phyloP scores from a whole-genome alignment of 2,113 vertebrate genomes.

The Oreochromis niloticus region DNA sequence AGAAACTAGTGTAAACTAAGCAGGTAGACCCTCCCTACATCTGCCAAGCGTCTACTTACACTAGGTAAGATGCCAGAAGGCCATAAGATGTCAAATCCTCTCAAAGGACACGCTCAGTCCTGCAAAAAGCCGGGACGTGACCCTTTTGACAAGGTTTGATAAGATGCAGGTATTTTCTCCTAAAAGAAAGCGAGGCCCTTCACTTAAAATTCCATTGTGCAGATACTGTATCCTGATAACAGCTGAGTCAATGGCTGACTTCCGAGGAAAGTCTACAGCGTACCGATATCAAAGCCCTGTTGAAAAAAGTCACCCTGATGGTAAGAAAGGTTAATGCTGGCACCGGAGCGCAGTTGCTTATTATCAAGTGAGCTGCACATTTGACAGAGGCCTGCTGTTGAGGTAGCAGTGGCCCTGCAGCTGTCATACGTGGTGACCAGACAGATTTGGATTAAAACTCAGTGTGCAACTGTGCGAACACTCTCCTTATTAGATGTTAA shows the following conservation, averaged over 20 bases:
- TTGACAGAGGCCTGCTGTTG: slow-evolving; percentile 21
- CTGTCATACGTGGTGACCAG: slow-evolving; percentile 16
- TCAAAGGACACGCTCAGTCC: slow-evolving; percentile 34
- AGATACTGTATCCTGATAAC: slow-evolving; percentile 53
- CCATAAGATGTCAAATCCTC: slow-evolving; percentile 29
- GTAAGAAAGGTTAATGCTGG: slow-evolving; percentile 65
- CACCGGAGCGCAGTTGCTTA: slow-evolving; percentile 29
- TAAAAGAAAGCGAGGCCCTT: slow-evolving; percentile 30
- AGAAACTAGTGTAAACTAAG: slow-evolving; percentile 5
- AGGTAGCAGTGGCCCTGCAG: background rate
- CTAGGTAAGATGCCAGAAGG: slow-evolving; percentile 36
- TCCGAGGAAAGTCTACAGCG: slow-evolving; percentile 28
- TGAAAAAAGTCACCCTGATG: slow-evolving; percentile 31
- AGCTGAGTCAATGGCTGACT: slow-evolving; percentile 35
- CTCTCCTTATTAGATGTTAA: slow-evolving; percentile 1
- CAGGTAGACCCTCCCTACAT: slow-evolving; percentile 24
- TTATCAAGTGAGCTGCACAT: slow-evolving; percentile 37
- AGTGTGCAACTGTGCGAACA: background rate
- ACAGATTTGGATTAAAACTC: slow-evolving; percentile 21
- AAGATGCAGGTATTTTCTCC: slow-evolving; percentile 63
- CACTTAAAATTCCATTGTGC: slow-evolving; percentile 37
- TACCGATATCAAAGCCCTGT: slow-evolving; percentile 28
- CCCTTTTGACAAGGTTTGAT: slow-evolving; percentile 49
- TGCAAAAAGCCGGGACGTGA: slow-evolving; percentile 23
- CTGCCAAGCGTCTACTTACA: slow-evolving; percentile 40